Base-by-base conservation (phyloP, 2,888 invertebrate genomes). In the Hemistola chrysoprasaria region DNA sequence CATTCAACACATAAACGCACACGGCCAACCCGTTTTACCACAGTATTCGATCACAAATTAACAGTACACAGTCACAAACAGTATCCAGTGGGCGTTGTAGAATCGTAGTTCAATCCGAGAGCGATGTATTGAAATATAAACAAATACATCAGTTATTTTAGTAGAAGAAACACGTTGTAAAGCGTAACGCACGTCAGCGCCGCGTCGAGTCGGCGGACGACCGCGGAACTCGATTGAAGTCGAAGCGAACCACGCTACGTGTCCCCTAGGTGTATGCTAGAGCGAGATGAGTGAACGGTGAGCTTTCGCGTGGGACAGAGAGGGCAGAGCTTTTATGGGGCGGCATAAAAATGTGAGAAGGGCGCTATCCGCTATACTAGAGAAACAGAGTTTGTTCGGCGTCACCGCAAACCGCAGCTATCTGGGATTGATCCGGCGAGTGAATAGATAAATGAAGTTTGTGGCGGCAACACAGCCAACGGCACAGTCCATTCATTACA, bases 121-220 rank as follows among this genome's bases (percentile, higher is more conserved):
- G 56, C 56, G 58, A 62, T 65, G 56, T 60, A 65, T 62, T 67
- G 74, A 68, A 75, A 71, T 81, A 82, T 81, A 86, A 86, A 86
- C 81, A 85, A 84, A 84, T 85, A 85, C 80, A 82, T 67, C 77
- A 65, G 68, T 72, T 69, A 76, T 81, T 84, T 79, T 68, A 78
- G 22, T 50, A 29, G 75, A 74, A 66, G 75, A 76, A 82, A 77
- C 73, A 75, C 68, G 58, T 56, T 59, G 62, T 71, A 73, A 60
- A 72, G 71, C 76, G 75, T 74, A 78, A 74, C 71, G 80, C 72
- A 83, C 84, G 82, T 83, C 85, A 87, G 84, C 86, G 86, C 87
- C 87, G 84, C 84, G 59, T 73, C 63, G 74, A 78, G 78, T 78
- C 85, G 82, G 80, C 84, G 86, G 84, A 70, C 78, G 73, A 81